Evolutionary conservation across 2,113 vertebrate species (phyloP).

Genomic region (Malurus alboscapulatus): DNA sequence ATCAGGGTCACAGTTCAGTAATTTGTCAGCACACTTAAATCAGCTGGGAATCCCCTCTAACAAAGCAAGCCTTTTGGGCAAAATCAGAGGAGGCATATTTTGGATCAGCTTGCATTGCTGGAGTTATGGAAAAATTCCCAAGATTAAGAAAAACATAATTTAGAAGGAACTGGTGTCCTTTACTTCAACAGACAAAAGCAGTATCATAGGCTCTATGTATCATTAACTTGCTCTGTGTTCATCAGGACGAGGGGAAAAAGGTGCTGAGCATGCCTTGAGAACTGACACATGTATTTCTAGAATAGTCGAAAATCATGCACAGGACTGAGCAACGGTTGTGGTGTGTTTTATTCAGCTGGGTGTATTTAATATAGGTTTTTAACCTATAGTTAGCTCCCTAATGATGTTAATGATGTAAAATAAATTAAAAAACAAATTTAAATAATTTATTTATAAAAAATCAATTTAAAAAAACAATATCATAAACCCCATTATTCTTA

Average conservation of each 20-base stretch:
- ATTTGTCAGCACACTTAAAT: neutral
- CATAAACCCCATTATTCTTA: neutral
- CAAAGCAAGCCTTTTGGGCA: neutral
- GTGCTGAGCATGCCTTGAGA: neutral
- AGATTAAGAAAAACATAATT: neutral
- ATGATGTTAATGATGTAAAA: slow-evolving; percentile 11
- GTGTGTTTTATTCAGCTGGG: neutral
- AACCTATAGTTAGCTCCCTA: neutral
- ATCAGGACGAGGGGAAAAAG: fast-evolving
- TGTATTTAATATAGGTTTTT: neutral
- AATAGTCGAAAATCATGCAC: neutral
- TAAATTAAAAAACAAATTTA: neutral
- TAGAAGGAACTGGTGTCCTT: neutral
- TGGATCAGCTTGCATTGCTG: neutral
- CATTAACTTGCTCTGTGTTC: neutral
- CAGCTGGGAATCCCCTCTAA: neutral
- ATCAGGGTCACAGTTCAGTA: neutral
- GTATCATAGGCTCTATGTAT: neutral
- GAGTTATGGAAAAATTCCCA: neutral
- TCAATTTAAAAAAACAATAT: neutral
- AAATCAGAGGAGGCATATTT: neutral
- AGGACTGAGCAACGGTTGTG: neutral
- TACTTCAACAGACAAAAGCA: neutral
- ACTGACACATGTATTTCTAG: neutral
- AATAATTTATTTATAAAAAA: neutral